Evolutionary conservation across 2,888 invertebrate genomes (phyloP).

Genomic region (Troilus luridus): DNA sequence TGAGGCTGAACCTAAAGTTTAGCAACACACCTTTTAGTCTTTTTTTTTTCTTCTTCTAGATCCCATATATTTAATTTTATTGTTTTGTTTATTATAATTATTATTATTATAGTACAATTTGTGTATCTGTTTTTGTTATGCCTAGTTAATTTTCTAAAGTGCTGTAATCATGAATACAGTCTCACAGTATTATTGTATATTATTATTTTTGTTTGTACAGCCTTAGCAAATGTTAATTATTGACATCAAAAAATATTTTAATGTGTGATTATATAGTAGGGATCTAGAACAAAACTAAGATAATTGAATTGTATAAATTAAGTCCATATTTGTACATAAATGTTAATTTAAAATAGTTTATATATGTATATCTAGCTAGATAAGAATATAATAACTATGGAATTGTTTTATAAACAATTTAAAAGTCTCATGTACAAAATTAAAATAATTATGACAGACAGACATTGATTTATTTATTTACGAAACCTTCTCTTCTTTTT

Average conservation of each 20-base stretch:
- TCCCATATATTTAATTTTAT: slow-evolving; percentile 38
- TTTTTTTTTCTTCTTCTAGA: slow-evolving; percentile 33
- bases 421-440: slow-evolving; percentile 58
- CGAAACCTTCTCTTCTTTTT: neutral
- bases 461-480: neutral
- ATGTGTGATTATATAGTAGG: slow-evolving; percentile 18
- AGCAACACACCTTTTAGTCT: slow-evolving; percentile 51
- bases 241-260: slow-evolving; percentile 32
- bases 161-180: slow-evolving; percentile 10
- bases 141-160: slow-evolving; percentile 17
- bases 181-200: slow-evolving; percentile 43
- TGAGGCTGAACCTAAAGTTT: slow-evolving; percentile 54
- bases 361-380: slow-evolving; percentile 54
- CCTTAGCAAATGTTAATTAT: slow-evolving; percentile 2
- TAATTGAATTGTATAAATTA: slow-evolving; percentile 49
- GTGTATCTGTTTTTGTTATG: slow-evolving; percentile 43
- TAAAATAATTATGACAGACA: slow-evolving; percentile 51
- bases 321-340: slow-evolving; percentile 52
- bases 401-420: slow-evolving; percentile 60
- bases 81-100: neutral
- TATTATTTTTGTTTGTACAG: slow-evolving; percentile 17
- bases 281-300: slow-evolving; percentile 44
- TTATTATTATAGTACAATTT: slow-evolving; percentile 29
- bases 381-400: slow-evolving; percentile 35
- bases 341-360: slow-evolving; percentile 53